Evolutionary conservation across 2,113 vertebrate species (phyloP), one percentile per base, ranked within the genome.

Genomic region (Nothoprocta pentlandii): DNA sequence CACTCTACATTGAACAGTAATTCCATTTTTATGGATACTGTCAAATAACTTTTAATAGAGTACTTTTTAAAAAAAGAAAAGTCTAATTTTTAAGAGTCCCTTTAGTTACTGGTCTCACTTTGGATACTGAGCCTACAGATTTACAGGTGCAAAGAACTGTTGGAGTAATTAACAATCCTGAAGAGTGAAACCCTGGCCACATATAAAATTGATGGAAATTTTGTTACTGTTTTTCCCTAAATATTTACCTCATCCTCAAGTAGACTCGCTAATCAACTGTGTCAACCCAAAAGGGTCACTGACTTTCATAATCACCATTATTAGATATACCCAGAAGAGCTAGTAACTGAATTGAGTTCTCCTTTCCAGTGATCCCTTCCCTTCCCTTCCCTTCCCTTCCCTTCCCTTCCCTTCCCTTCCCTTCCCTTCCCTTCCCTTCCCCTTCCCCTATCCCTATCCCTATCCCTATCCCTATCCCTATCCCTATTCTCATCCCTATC

Each of bases 21-120:
- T 94, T 94, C 69, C 25, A 25, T 75, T 93, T 94, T 86, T 94
- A 93, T 89, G 58, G 83, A 92, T 61, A 84, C 20, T 92, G 67
- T 86, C 76, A 92, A 90, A 86, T 75, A 74, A 44, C 68, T 91
- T 54, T 61, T 92, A 87, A 84, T 49, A 32, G 68, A 87, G 59
- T 76, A 86, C 41, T 16, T 81, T 20, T 83, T 74, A 10, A 51
- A 59, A 78, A 75, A 67, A 44, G 62, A 59, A 15, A 63, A 14
- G 2, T 32, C 14, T 61, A 5, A 36, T 58, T 79, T 78, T 90
- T 81, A 87, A 81, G 23, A 17, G 77, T 62, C 54, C 49, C 25
- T 86, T 54, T 70, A 44, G 47, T 69, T 77, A 92, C 22, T 2
- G 1, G 8, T 32, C 68, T 94, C 54, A 49, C 95, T 87, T 73